These are phyloP conservation scores for Euphydryas editha DNA, from an alignment of 2,888 invertebrate genomes.

Conservation along the genomic window DNA sequence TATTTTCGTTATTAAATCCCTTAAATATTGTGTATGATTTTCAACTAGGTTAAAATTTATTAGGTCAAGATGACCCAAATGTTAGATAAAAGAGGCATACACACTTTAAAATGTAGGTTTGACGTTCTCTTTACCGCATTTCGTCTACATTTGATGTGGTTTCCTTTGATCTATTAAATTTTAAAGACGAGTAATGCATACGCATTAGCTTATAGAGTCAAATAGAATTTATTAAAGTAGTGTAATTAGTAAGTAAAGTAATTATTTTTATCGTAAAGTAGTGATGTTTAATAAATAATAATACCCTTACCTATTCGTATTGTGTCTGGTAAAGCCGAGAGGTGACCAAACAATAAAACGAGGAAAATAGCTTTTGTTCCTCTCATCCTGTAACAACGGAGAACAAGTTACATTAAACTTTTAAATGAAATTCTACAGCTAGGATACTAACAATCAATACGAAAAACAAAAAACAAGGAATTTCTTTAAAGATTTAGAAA, in stretches of 20 bases:
- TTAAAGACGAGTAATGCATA: conserved; percentile 3
- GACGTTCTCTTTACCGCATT: conserved; percentile 26
- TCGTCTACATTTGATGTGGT: conserved; percentile 23
- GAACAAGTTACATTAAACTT: conserved; percentile 33
- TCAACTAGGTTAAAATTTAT: conserved; percentile 8
- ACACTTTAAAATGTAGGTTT: conserved; percentile 16
- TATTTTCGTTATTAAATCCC: too few species aligned
- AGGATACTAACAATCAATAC: not conserved
- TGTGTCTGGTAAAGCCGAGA: conserved; percentile 81
- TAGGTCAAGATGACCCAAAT: conserved; percentile 30
- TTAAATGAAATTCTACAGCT: conserved; percentile 11
- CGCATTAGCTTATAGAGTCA: not conserved
- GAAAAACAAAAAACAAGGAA: not conserved
- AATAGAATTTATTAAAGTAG: not conserved
- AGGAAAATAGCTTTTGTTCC: conserved; percentile 71
- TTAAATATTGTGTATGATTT: too few species aligned
- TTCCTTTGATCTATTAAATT: conserved; percentile 25
- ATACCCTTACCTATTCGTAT: conserved; percentile 77
- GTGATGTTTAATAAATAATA: not conserved
- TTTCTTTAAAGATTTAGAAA: not conserved
- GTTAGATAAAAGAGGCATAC: conserved; percentile 14
- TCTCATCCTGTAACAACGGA: conserved; percentile 74
- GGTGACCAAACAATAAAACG: conserved; percentile 74
- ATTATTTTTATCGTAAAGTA: too few species aligned
- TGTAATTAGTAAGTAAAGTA: not conserved